Conservation (phyloP, 2,888 invertebrate species). For the Ophioninae sp. region DNA sequence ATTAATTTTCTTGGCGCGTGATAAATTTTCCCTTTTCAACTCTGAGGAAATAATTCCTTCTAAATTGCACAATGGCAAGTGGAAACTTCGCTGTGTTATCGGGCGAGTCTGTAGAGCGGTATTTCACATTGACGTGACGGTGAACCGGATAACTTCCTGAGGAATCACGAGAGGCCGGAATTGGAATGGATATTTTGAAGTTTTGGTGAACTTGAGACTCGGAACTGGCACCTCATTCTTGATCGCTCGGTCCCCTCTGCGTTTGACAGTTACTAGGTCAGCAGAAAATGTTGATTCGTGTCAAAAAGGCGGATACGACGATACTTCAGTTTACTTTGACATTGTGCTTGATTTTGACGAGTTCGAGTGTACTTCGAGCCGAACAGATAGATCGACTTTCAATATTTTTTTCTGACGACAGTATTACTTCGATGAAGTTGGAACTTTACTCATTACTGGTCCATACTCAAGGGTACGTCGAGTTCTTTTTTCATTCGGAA, state of each 20-base stretch:
- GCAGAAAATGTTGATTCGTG: neutral
- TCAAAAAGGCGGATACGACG: neutral
- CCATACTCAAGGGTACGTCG: neutral
- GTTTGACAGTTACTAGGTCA: neutral
- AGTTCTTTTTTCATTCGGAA: neutral
- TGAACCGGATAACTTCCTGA: neutral
- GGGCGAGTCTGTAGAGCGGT: neutral
- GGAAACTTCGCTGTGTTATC: neutral
- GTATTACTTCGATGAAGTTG: neutral
- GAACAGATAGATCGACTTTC: neutral
- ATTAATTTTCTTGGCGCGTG: neutral
- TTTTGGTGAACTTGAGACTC: neutral
- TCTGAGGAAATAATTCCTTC: conserved; percentile 4
- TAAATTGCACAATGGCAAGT: neutral
- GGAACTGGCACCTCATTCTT: neutral
- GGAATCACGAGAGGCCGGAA: neutral
- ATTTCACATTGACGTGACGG: neutral
- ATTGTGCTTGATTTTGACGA: neutral
- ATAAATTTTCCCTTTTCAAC: neutral
- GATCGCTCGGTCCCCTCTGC: neutral
- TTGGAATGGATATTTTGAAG: neutral
- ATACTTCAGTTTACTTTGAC: neutral
- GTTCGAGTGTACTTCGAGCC: neutral
- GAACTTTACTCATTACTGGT: neutral
- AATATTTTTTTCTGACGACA: neutral